Conservation (phyloP, 2,888 invertebrate species). For the Rhagium mordax region DNA sequence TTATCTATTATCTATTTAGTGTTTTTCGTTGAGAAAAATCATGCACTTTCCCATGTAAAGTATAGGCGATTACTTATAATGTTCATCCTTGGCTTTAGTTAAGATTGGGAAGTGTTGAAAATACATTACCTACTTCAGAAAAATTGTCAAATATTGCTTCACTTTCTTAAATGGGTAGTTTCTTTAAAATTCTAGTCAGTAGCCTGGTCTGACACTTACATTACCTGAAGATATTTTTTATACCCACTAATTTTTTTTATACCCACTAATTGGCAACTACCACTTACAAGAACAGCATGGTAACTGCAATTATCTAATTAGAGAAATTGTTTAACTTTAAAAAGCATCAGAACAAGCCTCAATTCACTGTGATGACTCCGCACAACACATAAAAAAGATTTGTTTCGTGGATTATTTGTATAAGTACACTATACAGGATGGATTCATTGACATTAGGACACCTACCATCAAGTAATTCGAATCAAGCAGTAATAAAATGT, state of each 20-base stretch:
- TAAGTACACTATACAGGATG: neutral
- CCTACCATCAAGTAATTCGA: neutral
- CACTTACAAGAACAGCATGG: neutral
- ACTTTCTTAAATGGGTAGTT: no score
- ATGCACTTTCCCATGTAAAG: no score
- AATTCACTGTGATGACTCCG: neutral
- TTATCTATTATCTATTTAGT: no score
- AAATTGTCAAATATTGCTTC: no score
- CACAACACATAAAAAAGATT: neutral
- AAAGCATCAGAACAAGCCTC: neutral
- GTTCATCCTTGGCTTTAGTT: no score
- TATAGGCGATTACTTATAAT: no score
- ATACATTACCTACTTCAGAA: no score
- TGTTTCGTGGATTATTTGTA: neutral
- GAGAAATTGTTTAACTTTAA: slow-evolving; percentile 5
- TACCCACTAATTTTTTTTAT: neutral
- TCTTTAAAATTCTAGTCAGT: neutral
- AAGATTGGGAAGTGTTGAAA: no score
- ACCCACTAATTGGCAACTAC: slow-evolving; percentile 4
- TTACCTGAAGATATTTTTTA: neutral
- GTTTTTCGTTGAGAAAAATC: no score
- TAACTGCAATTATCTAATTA: slow-evolving; percentile 11
- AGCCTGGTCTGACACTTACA: neutral
- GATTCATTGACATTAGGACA: neutral
- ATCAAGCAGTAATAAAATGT: no score